phyloP scores from a whole-genome alignment of 1,140 invertebrate genomes.

The Octopus sinensis region DNA sequence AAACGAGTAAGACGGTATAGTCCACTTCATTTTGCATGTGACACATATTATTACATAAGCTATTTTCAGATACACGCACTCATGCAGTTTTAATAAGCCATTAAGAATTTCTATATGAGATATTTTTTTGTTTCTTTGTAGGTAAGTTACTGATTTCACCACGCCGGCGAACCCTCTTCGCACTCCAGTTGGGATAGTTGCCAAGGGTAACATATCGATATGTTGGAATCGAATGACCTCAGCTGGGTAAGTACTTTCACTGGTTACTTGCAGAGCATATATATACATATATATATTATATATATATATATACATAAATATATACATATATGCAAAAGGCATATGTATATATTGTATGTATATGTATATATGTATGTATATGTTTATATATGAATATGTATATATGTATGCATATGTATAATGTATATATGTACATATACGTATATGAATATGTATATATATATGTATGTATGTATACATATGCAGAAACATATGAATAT shows the following conservation, averaged over 20 bases:
- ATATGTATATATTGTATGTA: neutral
- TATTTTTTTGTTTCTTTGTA: neutral
- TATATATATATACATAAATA: neutral
- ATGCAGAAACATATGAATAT: no score
- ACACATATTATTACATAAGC: no score
- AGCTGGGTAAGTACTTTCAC: slow-evolving; percentile 4
- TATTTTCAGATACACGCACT: no score
- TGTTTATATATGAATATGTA: neutral
- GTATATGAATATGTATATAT: no score
- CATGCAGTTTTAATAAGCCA: no score
- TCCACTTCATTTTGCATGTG: no score
- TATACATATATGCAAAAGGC: neutral
- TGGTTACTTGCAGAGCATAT: neutral
- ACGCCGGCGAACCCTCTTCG: neutral
- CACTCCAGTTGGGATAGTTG: neutral
- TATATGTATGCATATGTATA: neutral
- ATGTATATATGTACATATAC: neutral
- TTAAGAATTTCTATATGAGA: neutral
- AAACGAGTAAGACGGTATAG: no score
- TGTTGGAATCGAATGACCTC: slow-evolving; percentile 9
- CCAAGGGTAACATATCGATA: neutral
- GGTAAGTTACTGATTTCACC: slow-evolving; percentile 5
- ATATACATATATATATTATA: neutral
- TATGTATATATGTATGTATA: neutral
- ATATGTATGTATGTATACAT: no score